These are phyloP conservation scores for Pogonognathellus flavescens DNA, from an alignment of 1,140 invertebrate species.

Conservation along the genomic window DNA sequence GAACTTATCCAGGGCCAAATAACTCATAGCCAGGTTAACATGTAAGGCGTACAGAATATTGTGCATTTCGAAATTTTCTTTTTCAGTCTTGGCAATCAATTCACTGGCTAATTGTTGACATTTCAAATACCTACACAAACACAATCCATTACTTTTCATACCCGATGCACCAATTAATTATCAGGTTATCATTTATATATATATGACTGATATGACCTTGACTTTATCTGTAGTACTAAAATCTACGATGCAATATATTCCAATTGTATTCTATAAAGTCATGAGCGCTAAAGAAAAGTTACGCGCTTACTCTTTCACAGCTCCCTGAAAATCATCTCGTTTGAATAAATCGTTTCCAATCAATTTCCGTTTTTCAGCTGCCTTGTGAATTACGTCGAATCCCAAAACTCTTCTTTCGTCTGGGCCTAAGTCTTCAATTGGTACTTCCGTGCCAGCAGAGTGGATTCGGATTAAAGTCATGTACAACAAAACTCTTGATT, in stretches of 20 bases:
- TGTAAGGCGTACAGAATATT: background rate
- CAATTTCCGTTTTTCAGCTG: background rate
- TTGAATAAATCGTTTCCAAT: background rate
- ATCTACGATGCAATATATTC: no score
- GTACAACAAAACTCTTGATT: background rate
- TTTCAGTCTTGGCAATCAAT: background rate
- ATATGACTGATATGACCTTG: no score
- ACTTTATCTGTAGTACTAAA: no score
- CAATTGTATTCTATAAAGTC: no score
- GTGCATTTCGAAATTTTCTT: background rate
- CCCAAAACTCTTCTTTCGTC: background rate
- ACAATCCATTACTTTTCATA: background rate
- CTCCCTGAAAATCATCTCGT: background rate
- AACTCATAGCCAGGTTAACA: background rate
- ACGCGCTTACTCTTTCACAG: constrained; percentile 1
- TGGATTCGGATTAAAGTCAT: background rate
- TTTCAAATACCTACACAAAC: background rate
- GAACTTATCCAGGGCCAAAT: background rate
- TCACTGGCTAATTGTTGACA: background rate
- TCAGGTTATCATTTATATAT: no score
- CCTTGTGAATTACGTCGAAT: background rate
- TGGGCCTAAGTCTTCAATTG: background rate
- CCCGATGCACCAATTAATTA: no score
- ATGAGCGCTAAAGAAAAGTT: no score
- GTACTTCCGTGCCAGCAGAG: background rate